These are phyloP conservation scores for Bombus pascuorum DNA, from an alignment of 1,140 invertebrate genomes.

Conservation along the genomic window DNA sequence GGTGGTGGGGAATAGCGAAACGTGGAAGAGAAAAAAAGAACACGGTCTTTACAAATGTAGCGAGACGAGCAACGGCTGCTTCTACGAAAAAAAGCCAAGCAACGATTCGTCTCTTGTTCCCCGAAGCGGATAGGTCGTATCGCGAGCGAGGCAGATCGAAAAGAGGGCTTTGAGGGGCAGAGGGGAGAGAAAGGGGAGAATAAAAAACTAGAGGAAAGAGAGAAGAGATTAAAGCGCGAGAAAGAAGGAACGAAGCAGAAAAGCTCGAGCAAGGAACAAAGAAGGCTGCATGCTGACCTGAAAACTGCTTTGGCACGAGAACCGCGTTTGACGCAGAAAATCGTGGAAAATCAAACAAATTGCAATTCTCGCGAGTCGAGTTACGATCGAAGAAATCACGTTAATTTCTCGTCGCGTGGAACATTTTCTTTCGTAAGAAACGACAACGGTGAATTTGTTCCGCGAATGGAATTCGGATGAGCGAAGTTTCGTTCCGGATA, in stretches of 20 bases:
- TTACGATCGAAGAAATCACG: too few species aligned
- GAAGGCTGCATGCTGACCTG: neutral
- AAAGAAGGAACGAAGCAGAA: conserved; percentile 25
- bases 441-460: too few species aligned
- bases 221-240: neutral
- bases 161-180: neutral
- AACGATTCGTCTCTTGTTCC: neutral
- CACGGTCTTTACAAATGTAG: conserved; percentile 59
- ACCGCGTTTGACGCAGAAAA: too few species aligned
- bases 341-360: too few species aligned
- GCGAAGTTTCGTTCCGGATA: too few species aligned
- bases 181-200: neutral
- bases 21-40: conserved; percentile 11
- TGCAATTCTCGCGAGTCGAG: too few species aligned
- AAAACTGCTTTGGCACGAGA: too few species aligned
- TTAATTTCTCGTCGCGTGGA: too few species aligned
- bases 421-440: too few species aligned
- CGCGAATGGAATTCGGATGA: too few species aligned
- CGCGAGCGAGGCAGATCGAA: neutral
- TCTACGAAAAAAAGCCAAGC: conserved; percentile 43
- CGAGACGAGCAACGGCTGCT: conserved; percentile 62
- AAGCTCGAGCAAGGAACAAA: neutral
- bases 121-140: neutral
- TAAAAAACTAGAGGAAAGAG: conserved; percentile 3
- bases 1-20: neutral